A percentile compares a stretch with the other conserved stretches of the same genome.
Conservation (phyloP, 2,888 invertebrate genomes). For the Campoplex capitator region DNA sequence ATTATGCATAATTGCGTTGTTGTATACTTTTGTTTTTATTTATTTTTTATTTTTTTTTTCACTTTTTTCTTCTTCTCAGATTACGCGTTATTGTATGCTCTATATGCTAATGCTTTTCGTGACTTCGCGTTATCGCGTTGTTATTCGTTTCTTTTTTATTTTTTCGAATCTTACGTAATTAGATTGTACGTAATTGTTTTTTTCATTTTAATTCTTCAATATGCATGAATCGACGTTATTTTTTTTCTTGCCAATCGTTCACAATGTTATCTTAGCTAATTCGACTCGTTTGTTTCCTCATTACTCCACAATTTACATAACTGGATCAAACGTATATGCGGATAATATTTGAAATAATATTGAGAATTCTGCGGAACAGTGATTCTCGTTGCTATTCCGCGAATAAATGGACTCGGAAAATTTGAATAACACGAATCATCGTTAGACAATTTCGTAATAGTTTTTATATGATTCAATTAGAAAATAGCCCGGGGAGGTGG, state of each 20-base stretch:
- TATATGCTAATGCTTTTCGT: neutral
- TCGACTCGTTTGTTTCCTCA: neutral
- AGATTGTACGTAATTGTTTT: neutral
- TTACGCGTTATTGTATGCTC: neutral
- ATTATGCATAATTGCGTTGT: slow-evolving; percentile 1
- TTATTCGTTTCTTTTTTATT: neutral
- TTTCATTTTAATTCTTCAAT: neutral
- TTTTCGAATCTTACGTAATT: neutral
- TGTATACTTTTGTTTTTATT: neutral
- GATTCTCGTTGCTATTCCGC: neutral
- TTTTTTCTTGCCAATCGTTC: neutral
- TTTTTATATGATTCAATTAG: neutral
- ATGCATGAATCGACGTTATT: neutral
- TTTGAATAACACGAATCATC: neutral
- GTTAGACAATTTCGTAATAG: neutral
- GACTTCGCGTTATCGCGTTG: neutral
- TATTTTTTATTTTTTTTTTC: neutral
- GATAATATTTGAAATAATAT: neutral
- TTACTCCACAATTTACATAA: neutral
- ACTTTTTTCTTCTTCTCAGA: neutral
- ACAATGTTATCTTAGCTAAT: too few species aligned
- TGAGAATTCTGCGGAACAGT: neutral
- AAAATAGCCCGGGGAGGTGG: neutral
- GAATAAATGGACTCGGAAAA: neutral
- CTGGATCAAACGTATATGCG: neutral